Conservation (phyloP, 1,140 invertebrate species). For the Vanessa tameamea region DNA sequence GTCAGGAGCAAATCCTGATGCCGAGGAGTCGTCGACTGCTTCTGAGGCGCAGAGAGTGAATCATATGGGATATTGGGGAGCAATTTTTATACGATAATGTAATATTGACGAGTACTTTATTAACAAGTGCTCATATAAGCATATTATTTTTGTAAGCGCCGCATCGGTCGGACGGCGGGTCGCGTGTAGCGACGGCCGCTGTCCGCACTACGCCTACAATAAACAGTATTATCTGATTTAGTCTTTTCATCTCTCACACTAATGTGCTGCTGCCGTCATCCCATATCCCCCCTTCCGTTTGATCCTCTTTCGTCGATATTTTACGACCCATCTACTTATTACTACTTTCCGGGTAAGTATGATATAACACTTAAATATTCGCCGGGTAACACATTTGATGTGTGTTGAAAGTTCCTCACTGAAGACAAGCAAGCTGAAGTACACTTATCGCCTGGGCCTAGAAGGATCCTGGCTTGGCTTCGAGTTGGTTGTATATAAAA, state of each 20-base stretch:
- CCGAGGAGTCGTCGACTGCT: neutral
- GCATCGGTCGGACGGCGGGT: neutral
- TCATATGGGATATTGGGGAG: conserved; percentile 1
- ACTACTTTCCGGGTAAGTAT: too few relatives aligned
- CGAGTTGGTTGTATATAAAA: too few relatives aligned
- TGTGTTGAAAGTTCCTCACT: too few relatives aligned
- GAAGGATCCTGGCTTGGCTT: too few relatives aligned
- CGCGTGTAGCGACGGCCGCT: conserved; percentile 6
- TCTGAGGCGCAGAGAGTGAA: neutral
- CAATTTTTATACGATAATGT: conserved; percentile 27
- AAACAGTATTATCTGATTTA: conserved; percentile 47
- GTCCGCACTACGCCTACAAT: conserved; percentile 39
- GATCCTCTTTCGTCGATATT: too few relatives aligned
- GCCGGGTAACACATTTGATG: too few relatives aligned
- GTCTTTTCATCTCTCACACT: conserved; percentile 1
- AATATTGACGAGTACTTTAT: conserved; percentile 19
- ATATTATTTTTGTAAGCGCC: conserved; percentile 42
- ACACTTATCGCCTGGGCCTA: too few relatives aligned
- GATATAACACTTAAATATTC: too few relatives aligned
- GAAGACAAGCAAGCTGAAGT: too few relatives aligned
- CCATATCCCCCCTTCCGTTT: too few relatives aligned
- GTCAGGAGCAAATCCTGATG: too few relatives aligned
- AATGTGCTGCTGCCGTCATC: neutral
- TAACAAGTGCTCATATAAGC: conserved; percentile 20
- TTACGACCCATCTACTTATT: too few relatives aligned